Evolutionary conservation across 2,113 vertebrate genomes (phyloP).

Genomic region (Coptodon rendalli): DNA sequence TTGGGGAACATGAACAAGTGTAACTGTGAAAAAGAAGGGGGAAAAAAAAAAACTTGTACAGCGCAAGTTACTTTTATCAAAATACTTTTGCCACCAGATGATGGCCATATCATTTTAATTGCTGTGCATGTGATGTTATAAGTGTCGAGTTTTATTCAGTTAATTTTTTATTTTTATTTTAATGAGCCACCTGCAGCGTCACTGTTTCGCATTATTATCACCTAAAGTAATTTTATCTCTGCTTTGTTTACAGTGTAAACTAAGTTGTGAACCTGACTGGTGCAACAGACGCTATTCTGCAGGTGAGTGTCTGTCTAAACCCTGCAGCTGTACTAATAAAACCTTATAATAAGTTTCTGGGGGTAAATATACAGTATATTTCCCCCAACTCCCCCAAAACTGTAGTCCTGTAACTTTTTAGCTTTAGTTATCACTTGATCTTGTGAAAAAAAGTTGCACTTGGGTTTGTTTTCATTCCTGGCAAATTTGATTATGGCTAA

Average conservation of each 20-base stretch:
- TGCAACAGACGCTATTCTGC: conserved; percentile 1
- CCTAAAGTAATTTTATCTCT: not conserved
- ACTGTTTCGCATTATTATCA: not conserved
- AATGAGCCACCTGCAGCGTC: not conserved
- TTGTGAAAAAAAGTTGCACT: not conserved
- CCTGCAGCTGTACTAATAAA: not conserved
- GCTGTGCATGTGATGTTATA: not conserved
- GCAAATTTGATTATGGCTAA: not conserved
- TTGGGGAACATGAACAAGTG: not conserved
- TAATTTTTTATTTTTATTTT: not conserved
- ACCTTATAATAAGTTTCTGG: not conserved
- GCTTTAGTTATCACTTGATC: not conserved
- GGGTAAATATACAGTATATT: not conserved
- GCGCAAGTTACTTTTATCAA: not conserved
- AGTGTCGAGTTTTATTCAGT: not conserved
- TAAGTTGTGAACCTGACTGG: conserved; percentile 20
- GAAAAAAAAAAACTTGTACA: not conserved
- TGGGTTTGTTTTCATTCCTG: not conserved
- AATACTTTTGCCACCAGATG: not conserved
- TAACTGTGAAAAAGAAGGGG: not conserved
- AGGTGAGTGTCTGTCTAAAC: conserved; percentile 29
- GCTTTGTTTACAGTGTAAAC: conserved; percentile 49
- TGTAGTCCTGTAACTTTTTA: not conserved
- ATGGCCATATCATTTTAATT: not conserved
- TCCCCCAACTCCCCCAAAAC: not conserved